Percentiles rank a stretch among this genome's conserved stretches.
phyloP scores from a whole-genome alignment of 2,113 vertebrate species.

The Dinomys branickii region DNA sequence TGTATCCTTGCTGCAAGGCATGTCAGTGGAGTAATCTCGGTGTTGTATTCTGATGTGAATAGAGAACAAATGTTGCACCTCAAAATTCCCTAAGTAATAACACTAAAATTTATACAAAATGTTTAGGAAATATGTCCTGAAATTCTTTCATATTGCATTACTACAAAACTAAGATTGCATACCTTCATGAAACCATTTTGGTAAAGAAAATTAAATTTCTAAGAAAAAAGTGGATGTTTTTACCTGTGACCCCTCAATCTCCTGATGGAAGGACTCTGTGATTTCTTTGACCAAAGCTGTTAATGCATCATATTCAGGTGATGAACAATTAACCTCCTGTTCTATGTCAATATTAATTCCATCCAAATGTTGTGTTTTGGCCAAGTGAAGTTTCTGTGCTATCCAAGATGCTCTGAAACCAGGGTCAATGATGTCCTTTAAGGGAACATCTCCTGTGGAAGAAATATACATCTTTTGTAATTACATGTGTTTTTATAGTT shows the following conservation, averaged over 20 bases:
- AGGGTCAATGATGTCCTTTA: constrained; percentile 89
- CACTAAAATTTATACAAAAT: not conserved
- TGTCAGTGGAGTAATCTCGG: not conserved
- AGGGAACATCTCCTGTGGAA: constrained; percentile 90
- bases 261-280: constrained; percentile 92
- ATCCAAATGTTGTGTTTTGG: constrained; percentile 95
- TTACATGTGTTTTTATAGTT: not conserved
- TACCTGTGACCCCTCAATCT: constrained; percentile 97
- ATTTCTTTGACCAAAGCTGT: constrained; percentile 94
- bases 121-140: constrained; percentile 27
- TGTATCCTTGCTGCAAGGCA: not conserved
- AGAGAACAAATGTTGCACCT: not conserved
- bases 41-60: not conserved
- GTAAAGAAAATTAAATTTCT: not conserved
- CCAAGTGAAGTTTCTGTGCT: constrained; percentile 89
- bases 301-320: constrained; percentile 92
- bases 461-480: constrained; percentile 35
- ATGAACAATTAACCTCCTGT: constrained; percentile 88
- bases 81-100: constrained; percentile 39
- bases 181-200: constrained; percentile 11
- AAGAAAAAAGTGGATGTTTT: constrained; percentile 51
- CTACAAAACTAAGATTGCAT: constrained; percentile 1
- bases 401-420: constrained; percentile 93
- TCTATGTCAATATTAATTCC: constrained; percentile 98
- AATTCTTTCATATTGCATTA: not conserved